Percentiles rank a stretch among this genome's conserved stretches.
phyloP scores from a whole-genome alignment of 2,888 invertebrate species.

The Drosophila paranaensis region DNA sequence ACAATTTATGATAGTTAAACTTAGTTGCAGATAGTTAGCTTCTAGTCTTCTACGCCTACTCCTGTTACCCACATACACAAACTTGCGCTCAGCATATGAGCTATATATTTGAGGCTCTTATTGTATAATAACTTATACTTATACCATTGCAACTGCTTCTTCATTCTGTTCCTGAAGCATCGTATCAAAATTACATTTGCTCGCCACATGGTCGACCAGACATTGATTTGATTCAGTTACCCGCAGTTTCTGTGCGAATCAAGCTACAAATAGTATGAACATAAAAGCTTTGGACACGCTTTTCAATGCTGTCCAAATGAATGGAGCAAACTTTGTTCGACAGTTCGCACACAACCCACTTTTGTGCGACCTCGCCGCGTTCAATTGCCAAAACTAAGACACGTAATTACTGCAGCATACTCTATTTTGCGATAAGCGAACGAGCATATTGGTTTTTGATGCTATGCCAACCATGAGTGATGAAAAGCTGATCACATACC shows the following conservation, averaged over 20 bases:
- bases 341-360: background rate
- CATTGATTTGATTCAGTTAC: constrained; percentile 46
- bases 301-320: constrained; percentile 19
- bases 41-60: no score
- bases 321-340: constrained; percentile 3
- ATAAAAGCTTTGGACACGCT: constrained; percentile 6
- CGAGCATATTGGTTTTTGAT: background rate
- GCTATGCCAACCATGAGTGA: no score
- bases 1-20: no score
- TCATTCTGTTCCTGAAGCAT: constrained; percentile 33
- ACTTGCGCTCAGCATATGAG: no score
- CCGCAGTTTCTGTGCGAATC: background rate
- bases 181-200: constrained; percentile 52
- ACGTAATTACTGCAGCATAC: constrained; percentile 26
- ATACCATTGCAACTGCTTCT: background rate
- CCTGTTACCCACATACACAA: no score
- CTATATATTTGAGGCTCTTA: no score
- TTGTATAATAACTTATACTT: no score
- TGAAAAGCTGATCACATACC: no score
- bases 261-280: constrained; percentile 2
- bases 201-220: constrained; percentile 15
- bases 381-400: constrained; percentile 12
- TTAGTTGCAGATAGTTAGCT: no score
- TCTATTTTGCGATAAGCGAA: background rate
- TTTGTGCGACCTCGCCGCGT: background rate